phyloP scores from a whole-genome alignment of 64 coral and sea anemone genomes.

The Pachyseris speciosa region DNA sequence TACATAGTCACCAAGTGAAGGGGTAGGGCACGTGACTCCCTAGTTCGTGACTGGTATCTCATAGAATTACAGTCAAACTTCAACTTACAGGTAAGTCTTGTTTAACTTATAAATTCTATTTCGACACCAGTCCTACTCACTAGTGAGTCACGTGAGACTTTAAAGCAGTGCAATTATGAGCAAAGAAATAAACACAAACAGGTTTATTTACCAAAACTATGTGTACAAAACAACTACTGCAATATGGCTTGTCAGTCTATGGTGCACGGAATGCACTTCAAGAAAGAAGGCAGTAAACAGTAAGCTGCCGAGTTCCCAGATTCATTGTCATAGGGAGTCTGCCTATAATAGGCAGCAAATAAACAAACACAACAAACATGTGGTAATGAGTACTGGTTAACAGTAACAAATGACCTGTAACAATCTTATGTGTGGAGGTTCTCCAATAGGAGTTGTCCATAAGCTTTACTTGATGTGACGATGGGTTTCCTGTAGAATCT shows the following conservation, averaged over 20 bases:
- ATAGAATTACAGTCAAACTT: too few relatives aligned
- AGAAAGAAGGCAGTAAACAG: background rate
- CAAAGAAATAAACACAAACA: constrained; percentile 7
- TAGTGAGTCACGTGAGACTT: constrained; percentile 52
- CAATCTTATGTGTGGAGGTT: constrained; percentile 63
- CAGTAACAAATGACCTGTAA: constrained; percentile 30
- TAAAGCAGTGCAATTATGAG: constrained; percentile 22
- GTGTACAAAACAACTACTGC: background rate
- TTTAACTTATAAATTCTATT: constrained; percentile 49
- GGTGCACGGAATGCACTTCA: background rate
- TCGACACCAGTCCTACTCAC: constrained; percentile 51
- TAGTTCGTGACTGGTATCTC: constrained; percentile 5
- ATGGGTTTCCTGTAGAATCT: constrained; percentile 63
- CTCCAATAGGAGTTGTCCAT: constrained; percentile 66
- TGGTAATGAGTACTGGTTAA: constrained; percentile 23
- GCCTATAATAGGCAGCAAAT: background rate
- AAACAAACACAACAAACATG: constrained; percentile 40
- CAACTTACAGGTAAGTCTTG: background rate
- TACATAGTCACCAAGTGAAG: background rate
- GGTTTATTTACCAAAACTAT: constrained; percentile 18
- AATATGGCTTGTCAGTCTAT: constrained; percentile 2
- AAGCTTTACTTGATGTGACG: constrained; percentile 65
- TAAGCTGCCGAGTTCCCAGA: background rate
- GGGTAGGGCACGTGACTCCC: constrained; percentile 27
- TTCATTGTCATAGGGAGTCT: too few relatives aligned